Conservation (phyloP, 2,113 vertebrate species). For the Poeciliopsis turrubarensis region DNA sequence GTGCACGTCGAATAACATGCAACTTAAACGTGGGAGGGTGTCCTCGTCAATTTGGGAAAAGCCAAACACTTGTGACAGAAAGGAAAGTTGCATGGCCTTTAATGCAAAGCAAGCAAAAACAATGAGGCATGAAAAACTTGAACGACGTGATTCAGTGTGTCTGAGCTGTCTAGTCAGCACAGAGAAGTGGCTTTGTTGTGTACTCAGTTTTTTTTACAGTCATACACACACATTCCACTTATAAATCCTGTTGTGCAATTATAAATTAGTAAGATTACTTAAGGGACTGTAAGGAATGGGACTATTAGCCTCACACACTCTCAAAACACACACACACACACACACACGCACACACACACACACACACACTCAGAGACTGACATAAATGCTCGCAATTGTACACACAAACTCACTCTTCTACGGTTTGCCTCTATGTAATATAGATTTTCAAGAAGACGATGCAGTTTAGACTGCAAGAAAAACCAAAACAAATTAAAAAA, state of each 20-base stretch:
- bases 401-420: constrained; percentile 14
- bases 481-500: constrained; percentile 27
- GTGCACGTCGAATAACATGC: constrained; percentile 22
- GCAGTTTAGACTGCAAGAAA: constrained; percentile 34
- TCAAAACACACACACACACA: constrained; percentile 28
- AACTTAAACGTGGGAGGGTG: constrained; percentile 36
- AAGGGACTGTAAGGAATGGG: constrained; percentile 25
- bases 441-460: constrained; percentile 12
- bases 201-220: constrained; percentile 52
- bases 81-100: constrained; percentile 68
- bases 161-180: constrained; percentile 67
- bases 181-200: constrained; percentile 54
- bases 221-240: constrained; percentile 31
- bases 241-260: constrained; percentile 54
- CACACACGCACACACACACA: constrained; percentile 13
- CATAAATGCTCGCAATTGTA: background rate
- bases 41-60: constrained; percentile 51
- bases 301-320: constrained; percentile 44
- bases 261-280: constrained; percentile 54
- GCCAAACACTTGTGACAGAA: constrained; percentile 34
- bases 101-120: constrained; percentile 62
- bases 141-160: constrained; percentile 62
- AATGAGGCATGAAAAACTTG: constrained; percentile 69
- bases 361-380: background rate
- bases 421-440: constrained; percentile 40